A percentile compares a stretch with the other conserved stretches of the same genome.
phyloP scores from a whole-genome alignment of 1,140 invertebrate genomes.

The Hirudo medicinalis region DNA sequence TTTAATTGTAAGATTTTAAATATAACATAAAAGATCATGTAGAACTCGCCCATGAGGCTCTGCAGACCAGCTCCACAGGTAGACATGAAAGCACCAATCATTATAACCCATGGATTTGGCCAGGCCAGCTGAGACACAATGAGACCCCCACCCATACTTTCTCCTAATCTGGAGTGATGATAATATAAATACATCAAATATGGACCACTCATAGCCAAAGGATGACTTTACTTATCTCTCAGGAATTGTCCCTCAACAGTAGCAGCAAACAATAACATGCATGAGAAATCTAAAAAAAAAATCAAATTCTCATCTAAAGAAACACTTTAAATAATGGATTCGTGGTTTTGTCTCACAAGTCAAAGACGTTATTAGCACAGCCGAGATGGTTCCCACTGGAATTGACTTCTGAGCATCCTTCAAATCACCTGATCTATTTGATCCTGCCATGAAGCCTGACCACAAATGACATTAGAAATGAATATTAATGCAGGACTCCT shows the following conservation, averaged over 20 bases:
- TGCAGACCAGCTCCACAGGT: constrained; percentile 95
- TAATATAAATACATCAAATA: background rate
- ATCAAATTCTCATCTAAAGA: background rate
- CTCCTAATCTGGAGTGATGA: constrained; percentile 60
- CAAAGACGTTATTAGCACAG: constrained; percentile 83
- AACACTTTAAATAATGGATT: constrained; percentile 23
- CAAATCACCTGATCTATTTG: constrained; percentile 93
- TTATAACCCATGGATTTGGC: constrained; percentile 71
- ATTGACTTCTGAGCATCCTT: constrained; percentile 96
- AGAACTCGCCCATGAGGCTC: constrained; percentile 68
- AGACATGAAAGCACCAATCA: constrained; percentile 90
- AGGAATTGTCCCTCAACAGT: constrained; percentile 86
- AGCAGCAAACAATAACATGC: constrained; percentile 81
- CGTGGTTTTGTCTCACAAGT: constrained; percentile 58
- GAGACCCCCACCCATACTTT: constrained; percentile 82
- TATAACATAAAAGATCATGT: background rate
- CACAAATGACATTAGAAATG: constrained; percentile 20
- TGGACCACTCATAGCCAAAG: background rate
- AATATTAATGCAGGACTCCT: background rate
- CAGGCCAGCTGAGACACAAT: constrained; percentile 94
- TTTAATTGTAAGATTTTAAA: no score
- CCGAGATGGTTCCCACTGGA: constrained; percentile 88
- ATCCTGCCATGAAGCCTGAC: constrained; percentile 96
- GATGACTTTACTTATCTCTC: constrained; percentile 72
- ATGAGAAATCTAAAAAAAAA: constrained; percentile 54